Conservation (phyloP, 2,797 vertebrate species). For the Melanogrammus aeglefinus region DNA sequence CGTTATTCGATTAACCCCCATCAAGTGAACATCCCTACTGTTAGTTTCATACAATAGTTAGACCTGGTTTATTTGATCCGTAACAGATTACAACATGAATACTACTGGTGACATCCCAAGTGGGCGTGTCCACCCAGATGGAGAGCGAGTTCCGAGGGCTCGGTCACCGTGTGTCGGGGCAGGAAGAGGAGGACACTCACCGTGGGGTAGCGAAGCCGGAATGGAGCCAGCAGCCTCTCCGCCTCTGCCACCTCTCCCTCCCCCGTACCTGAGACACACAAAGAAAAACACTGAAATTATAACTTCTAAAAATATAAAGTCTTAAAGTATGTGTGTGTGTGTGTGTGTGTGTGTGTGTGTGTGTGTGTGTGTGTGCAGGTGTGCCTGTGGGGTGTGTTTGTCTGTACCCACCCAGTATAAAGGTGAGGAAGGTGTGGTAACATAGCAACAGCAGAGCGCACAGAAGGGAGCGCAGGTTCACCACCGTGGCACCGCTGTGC, state of each 20-base stretch:
- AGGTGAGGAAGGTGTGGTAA: constrained; percentile 83
- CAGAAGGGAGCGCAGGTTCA: constrained; percentile 80
- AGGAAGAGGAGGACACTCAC: constrained; percentile 62
- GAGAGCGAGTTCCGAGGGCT: constrained; percentile 50
- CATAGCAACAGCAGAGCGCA: constrained; percentile 82
- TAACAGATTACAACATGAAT: background rate
- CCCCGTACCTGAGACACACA: constrained; percentile 70
- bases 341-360: too few relatives aligned
- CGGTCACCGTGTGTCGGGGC: constrained; percentile 53
- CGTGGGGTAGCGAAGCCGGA: constrained; percentile 73
- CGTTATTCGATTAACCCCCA: background rate
- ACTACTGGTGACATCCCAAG: background rate
- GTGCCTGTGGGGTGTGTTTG: background rate
- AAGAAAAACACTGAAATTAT: background rate
- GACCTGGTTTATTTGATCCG: background rate
- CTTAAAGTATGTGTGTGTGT: background rate
- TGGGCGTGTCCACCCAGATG: background rate
- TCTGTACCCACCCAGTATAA: constrained; percentile 82
- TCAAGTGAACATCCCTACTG: background rate
- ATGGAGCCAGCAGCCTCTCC: constrained; percentile 74
- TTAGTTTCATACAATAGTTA: background rate
- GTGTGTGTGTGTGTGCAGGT: too few relatives aligned
- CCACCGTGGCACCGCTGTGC: constrained; percentile 66
- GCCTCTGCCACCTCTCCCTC: constrained; percentile 78
- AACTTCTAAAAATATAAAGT: too few relatives aligned